Base-by-base conservation (phyloP, 2,113 vertebrate genomes). In the Hymenochirus boettgeri region DNA sequence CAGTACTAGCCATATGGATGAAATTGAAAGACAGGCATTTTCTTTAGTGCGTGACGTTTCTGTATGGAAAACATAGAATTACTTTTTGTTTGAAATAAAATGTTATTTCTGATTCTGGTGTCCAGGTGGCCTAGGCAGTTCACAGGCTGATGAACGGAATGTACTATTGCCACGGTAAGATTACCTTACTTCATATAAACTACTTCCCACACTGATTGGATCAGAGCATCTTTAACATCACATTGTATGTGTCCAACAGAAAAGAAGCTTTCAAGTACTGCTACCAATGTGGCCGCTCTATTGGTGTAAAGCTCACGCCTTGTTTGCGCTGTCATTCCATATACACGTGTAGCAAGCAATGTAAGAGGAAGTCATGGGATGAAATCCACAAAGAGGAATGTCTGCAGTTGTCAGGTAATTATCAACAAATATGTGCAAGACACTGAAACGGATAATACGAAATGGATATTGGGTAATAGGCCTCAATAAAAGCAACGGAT, bases 241-340 rank as follows among this genome's bases (percentile, higher is more conserved):
- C 18, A 21, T 57, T 31, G 27, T 7, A 18, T 4, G 23, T 52
- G 26, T 39, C 25, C 7, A 1, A 13, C 64, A 92, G 89, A 42
- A 61, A 76, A 7, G 75, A 76, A 0, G 70, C 77, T 62, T 88
- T 89, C 65, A 90, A 80, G 70, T 92, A 86, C 79, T 95, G 93
- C 76, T 87, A 76, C 57, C 77, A 88, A 26, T 93, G 92, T 1
- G 88, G 92, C 1, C 86, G 89, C 26, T 91, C 91, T 0, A 51
- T 79, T 0, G 85, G 76, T 0, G 83, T 95, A 52, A 79, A 73
- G 27, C 81, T 93, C 10, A 45, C 42, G 0, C 65, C 78, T 0
- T 94, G 91, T 37, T 51, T 24, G 2, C 82, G 75, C 54, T 93
- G 92, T 71, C 83, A 72, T 0, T 75, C 78, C 17, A 79, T 91